These are phyloP conservation scores for Oreochromis niloticus DNA, from an alignment of 2,113 vertebrate species.

Conservation along the genomic window DNA sequence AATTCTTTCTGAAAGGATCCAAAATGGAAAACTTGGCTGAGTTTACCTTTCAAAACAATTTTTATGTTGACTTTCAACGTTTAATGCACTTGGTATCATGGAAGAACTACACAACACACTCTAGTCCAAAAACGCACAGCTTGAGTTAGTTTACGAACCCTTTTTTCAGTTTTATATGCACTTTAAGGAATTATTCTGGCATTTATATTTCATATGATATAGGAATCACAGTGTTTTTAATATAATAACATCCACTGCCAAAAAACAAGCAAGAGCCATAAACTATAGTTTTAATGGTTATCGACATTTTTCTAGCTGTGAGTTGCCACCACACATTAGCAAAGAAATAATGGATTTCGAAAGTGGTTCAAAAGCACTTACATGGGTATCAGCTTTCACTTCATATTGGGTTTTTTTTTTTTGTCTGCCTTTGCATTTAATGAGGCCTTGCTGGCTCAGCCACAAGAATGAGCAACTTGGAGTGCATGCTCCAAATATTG, in stretches of 20 bases:
- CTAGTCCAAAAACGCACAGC: neutral
- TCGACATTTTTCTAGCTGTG: neutral
- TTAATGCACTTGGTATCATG: neutral
- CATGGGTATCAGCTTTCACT: neutral
- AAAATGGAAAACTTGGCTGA: neutral
- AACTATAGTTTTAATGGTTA: neutral
- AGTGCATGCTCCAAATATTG: neutral
- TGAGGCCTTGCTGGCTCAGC: slow-evolving; percentile 22
- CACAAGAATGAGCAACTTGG: slow-evolving; percentile 19
- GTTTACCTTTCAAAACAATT: neutral
- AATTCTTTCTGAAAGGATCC: neutral
- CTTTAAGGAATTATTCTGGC: neutral
- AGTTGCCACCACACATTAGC: neutral
- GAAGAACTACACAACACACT: neutral
- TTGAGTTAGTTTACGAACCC: neutral
- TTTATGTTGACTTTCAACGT: neutral
- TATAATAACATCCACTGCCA: neutral
- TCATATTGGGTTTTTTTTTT: neutral
- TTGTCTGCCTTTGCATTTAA: slow-evolving; percentile 24
- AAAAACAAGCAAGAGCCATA: neutral
- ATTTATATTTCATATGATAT: neutral
- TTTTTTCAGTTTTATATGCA: neutral
- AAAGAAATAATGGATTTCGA: neutral
- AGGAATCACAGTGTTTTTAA: neutral
- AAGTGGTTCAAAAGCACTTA: neutral